phyloP scores from a whole-genome alignment of 2,113 vertebrate genomes.

The Sturnira hondurensis region DNA sequence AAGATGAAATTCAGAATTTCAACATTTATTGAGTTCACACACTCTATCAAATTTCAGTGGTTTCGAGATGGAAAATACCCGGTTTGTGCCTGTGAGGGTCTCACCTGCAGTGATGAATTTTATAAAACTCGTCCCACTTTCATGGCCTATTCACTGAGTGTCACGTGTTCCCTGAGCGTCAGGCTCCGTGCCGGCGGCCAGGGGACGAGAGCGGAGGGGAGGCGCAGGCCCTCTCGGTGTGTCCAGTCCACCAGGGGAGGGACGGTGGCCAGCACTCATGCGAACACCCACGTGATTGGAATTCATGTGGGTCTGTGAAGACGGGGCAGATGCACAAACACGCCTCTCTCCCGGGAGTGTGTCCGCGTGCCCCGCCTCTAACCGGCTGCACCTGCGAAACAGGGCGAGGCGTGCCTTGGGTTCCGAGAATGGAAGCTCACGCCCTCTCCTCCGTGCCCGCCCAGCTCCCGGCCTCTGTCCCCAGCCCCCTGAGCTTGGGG shows the following conservation, averaged over 20 bases:
- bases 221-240: accelerated
- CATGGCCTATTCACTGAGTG: accelerated
- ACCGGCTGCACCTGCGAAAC: accelerated
- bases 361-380: too few relatives aligned
- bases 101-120: background rate
- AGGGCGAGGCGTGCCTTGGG: background rate
- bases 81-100: background rate
- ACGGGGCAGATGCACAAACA: accelerated
- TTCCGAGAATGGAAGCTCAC: background rate
- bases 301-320: accelerated
- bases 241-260: background rate
- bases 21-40: background rate
- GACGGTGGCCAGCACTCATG: accelerated
- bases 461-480: background rate
- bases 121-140: background rate
- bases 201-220: background rate
- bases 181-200: background rate
- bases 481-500: background rate
- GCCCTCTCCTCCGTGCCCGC: accelerated
- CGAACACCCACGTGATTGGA: accelerated
- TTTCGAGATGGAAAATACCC: background rate
- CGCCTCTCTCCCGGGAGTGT: accelerated
- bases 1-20: background rate
- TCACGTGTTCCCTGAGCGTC: accelerated
- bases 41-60: background rate